Percentiles rank a stretch among this genome's conserved stretches.
Evolutionary conservation across 2,888 invertebrate genomes (phyloP).

Genomic region (Mythimna loreyi): DNA sequence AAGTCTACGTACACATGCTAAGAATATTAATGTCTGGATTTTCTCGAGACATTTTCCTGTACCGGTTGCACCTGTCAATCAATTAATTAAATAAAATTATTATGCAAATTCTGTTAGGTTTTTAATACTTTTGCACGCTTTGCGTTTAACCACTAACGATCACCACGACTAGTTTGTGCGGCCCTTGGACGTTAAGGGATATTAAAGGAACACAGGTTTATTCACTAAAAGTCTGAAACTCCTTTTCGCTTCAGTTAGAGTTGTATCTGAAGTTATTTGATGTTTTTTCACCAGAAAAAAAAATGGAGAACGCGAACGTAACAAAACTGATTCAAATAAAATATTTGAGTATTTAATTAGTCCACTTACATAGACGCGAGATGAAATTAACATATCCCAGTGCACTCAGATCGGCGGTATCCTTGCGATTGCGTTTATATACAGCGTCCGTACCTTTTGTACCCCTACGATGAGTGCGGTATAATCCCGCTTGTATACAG

Average conservation of each 20-base stretch:
- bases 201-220: too few species aligned
- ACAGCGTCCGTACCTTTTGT: slow-evolving; percentile 73
- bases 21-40: slow-evolving; percentile 44
- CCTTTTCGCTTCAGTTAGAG: too few species aligned
- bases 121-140: not conserved
- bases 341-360: not conserved
- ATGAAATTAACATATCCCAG: slow-evolving; percentile 38
- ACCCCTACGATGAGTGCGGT: slow-evolving; percentile 71
- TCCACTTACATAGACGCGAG: slow-evolving; percentile 56
- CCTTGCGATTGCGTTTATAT: slow-evolving; percentile 69
- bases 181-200: too few species aligned
- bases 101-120: slow-evolving; percentile 7
- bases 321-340: not conserved
- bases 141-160: not conserved
- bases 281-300: too few species aligned
- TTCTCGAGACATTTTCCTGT: slow-evolving; percentile 42
- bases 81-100: slow-evolving; percentile 29
- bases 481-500: slow-evolving; percentile 68
- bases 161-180: too few species aligned
- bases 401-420: slow-evolving; percentile 58
- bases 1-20: slow-evolving; percentile 23
- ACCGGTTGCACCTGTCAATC: slow-evolving; percentile 40
- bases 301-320: not conserved
- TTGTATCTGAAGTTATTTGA: too few species aligned
- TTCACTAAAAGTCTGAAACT: too few species aligned